phyloP scores from a whole-genome alignment of 2,113 vertebrate genomes.

The Crotalus horridus region DNA sequence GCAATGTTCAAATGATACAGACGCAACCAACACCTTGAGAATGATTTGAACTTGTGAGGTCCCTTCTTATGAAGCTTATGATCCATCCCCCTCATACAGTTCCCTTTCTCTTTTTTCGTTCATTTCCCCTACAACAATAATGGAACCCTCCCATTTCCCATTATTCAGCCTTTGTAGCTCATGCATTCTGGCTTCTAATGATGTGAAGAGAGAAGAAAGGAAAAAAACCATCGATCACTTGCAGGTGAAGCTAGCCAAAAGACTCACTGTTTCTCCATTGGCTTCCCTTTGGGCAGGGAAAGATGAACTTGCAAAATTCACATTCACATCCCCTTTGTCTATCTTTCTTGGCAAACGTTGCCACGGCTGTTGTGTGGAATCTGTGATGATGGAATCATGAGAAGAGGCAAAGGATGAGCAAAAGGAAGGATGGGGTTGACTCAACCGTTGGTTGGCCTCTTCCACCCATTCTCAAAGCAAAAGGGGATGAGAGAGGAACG shows the following conservation, averaged over 20 bases:
- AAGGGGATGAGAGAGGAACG: slow-evolving; percentile 33
- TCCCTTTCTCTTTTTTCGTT: background rate
- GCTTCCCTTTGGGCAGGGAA: background rate
- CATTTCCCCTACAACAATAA: background rate
- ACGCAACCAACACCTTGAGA: background rate
- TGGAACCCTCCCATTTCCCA: background rate
- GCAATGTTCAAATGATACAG: background rate
- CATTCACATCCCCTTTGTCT: background rate
- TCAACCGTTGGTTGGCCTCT: background rate
- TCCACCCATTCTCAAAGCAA: slow-evolving; percentile 28
- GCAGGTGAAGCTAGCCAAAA: slow-evolving; percentile 26
- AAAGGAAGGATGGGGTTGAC: slow-evolving; percentile 16
- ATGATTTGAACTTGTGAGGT: background rate
- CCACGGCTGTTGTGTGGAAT: background rate
- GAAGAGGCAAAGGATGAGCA: slow-evolving; percentile 7
- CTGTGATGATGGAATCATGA: background rate
- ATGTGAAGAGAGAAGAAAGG: slow-evolving; percentile 14
- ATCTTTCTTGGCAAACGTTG: background rate
- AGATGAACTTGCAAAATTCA: slow-evolving; percentile 1
- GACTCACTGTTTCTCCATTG: background rate
- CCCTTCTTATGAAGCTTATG: background rate
- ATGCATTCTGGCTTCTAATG: background rate
- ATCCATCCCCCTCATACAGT: background rate
- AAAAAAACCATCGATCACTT: background rate
- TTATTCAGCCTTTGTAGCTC: background rate